Base-by-base conservation (phyloP, 2,797 vertebrate species). In the Decapterus maruadsi region DNA sequence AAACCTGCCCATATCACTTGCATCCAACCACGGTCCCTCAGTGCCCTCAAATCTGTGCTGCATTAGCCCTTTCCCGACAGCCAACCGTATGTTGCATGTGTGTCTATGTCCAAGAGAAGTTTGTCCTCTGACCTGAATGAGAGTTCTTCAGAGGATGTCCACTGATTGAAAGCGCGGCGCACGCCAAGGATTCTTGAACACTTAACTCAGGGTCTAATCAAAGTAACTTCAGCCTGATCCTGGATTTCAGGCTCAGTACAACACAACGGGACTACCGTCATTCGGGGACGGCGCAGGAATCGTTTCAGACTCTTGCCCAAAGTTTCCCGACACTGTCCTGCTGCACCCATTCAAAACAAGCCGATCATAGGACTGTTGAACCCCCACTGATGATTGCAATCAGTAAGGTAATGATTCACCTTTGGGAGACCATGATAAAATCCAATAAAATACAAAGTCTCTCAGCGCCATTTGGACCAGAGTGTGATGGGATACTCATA, bases 1-100 rank as follows among this genome's bases (percentile, higher is more conserved):
- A 92, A 89, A 84, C 78, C 82, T 85, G 80, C 80, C 84, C 75
- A 62, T 77, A 82, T 87, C 69, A 36, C 63, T 85, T 59, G 9
- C 59, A 76, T 89, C 78, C 87, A 85, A 77, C 59, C 66, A 12
- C 14, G 48, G 59, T 88, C 84, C 83, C 78, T 83, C 72, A 29
- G 75, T 58, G 9, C 80, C 65, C 63, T 26, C 58, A 65, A 81
- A 85, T 92, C 87, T 86, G 79, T 77, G 72, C 79, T 84, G 80
- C 81, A 89, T 92, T 86, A 90, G 84, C 60, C 65, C 48, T 1
- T 76, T 80, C 78, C 68, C 66, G 66, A 51, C 38, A 90, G 77
- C 56, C 67, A 57, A 67, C 77, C 80, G 51, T 65, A 65, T 26
- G 36, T 59, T 62, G 64, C 78, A 84, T 68, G 65, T 77, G 71